Evolutionary conservation across 2,113 vertebrate species (phyloP).

Genomic region (Menura novaehollandiae): DNA sequence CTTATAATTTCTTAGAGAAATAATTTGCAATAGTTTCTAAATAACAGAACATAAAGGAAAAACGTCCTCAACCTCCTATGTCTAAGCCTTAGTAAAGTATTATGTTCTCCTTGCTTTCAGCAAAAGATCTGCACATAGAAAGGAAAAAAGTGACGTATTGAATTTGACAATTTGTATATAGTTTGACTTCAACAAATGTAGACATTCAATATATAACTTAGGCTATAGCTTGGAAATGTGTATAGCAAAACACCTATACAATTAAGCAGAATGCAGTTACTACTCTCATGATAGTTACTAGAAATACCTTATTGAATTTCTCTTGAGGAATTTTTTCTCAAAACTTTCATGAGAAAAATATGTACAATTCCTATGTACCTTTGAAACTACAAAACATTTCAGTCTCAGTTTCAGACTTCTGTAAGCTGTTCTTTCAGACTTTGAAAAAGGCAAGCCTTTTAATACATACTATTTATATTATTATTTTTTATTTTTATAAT

Average conservation of each 20-base stretch:
- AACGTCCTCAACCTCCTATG: not conserved
- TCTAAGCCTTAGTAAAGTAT: not conserved
- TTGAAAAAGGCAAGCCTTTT: not conserved
- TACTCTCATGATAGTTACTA: not conserved
- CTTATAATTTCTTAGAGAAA: not conserved
- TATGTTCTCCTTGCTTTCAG: not conserved
- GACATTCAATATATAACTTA: not conserved
- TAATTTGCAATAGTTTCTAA: slow-evolving; percentile 1
- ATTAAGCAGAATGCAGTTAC: not conserved
- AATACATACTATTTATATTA: not conserved
- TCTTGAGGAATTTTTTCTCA: not conserved
- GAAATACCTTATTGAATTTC: not conserved
- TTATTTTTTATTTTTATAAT: not conserved
- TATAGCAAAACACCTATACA: not conserved
- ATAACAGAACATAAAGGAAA: not conserved
- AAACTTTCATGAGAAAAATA: not conserved
- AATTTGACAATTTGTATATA: not conserved
- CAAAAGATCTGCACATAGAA: not conserved
- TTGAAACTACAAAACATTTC: not conserved
- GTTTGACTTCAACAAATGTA: not conserved
- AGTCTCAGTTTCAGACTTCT: not conserved
- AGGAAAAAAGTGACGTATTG: not conserved
- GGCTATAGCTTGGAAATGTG: not conserved
- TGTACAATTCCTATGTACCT: not conserved
- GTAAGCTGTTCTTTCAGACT: not conserved